A percentile compares a stretch with the other conserved stretches of the same genome.
phyloP scores from a whole-genome alignment of 1,140 invertebrate genomes.

The Lithobius niger region DNA sequence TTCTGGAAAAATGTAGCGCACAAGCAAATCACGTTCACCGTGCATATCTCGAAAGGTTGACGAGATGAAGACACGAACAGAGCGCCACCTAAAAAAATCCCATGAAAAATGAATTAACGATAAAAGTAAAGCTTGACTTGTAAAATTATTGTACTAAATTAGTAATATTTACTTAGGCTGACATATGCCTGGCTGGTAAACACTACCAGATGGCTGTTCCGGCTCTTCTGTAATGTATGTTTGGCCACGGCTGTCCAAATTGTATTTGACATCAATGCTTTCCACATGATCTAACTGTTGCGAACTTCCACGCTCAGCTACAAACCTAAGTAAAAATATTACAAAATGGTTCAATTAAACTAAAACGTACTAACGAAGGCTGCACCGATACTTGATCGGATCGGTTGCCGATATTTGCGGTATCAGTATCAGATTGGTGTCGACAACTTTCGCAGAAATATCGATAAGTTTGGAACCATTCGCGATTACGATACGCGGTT shows the following conservation, averaged over 20 bases:
- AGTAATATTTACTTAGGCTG: too few relatives aligned
- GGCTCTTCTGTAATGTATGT: background rate
- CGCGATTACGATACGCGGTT: too few relatives aligned
- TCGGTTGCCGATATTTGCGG: too few relatives aligned
- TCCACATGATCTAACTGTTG: conserved; percentile 33
- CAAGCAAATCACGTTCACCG: conserved; percentile 35
- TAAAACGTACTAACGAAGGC: too few relatives aligned
- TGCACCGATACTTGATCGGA: too few relatives aligned
- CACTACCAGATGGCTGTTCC: too few relatives aligned
- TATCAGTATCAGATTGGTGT: too few relatives aligned
- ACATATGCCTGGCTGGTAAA: too few relatives aligned
- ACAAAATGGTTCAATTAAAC: background rate
- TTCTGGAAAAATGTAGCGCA: conserved; percentile 35
- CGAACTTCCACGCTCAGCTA: conserved; percentile 32
- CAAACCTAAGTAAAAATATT: conserved; percentile 27
- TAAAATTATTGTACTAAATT: too few relatives aligned
- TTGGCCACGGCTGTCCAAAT: conserved; percentile 18
- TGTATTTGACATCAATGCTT: conserved; percentile 33
- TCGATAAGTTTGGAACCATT: too few relatives aligned
- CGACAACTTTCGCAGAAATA: too few relatives aligned
- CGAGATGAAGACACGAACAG: conserved; percentile 36
- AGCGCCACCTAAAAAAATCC: conserved; percentile 30
- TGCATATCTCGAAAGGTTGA: conserved; percentile 40
- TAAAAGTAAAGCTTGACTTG: background rate
- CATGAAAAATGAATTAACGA: background rate